These are phyloP conservation scores for Ichneumon xanthorius DNA, from an alignment of 2,888 invertebrate genomes.

Conservation along the genomic window DNA sequence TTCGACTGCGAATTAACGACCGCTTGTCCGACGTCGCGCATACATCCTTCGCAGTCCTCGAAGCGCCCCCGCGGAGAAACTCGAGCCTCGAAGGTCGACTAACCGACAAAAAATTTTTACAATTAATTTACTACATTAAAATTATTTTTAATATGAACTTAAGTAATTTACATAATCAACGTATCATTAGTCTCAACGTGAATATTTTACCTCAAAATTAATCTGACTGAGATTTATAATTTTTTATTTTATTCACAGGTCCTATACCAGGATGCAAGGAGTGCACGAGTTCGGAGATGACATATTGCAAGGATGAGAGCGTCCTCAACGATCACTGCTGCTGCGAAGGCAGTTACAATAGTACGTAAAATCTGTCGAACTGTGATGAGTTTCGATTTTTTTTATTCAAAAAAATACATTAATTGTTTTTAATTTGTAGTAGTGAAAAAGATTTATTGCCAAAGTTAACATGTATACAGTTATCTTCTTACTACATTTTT, in stretches of 20 bases:
- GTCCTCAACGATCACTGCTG: conserved; percentile 88
- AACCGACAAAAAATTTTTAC: neutral
- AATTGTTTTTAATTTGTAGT: neutral
- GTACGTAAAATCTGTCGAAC: conserved; percentile 79
- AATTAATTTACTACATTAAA: neutral
- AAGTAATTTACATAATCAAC: neutral
- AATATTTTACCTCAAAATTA: neutral
- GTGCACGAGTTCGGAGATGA: conserved; percentile 87
- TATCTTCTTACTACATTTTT: too few species aligned
- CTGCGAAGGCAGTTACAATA: conserved; percentile 87
- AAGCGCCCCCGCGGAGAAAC: conserved; percentile 18
- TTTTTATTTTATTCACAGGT: conserved; percentile 75
- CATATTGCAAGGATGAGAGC: conserved; percentile 88
- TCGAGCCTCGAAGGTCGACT: conserved; percentile 39
- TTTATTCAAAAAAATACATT: neutral
- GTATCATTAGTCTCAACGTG: neutral
- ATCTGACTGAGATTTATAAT: conserved; percentile 8
- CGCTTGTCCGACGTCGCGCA: conserved; percentile 38
- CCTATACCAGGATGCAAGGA: conserved; percentile 87
- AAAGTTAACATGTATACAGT: too few species aligned
- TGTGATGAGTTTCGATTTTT: conserved; percentile 2
- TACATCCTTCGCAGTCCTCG: conserved; percentile 7
- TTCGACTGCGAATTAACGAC: conserved; percentile 58
- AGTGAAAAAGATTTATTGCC: too few species aligned
- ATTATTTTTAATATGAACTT: neutral